Conservation (phyloP, 2,888 invertebrate genomes). For the Philhelius pedissequus region DNA sequence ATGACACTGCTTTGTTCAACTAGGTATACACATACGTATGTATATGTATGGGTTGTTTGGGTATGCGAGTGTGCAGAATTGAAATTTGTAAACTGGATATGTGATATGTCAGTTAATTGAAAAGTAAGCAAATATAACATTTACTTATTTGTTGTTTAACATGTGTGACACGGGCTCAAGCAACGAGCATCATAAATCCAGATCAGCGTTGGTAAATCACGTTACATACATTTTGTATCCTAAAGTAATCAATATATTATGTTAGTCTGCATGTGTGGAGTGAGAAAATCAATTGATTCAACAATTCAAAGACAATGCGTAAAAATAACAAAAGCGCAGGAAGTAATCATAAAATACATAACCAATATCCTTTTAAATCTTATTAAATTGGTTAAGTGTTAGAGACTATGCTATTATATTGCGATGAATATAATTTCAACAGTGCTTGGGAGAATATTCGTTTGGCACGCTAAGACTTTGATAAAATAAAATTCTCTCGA, state of each 20-base stretch:
- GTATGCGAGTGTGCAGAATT: not conserved
- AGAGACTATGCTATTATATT: no score
- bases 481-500: no score
- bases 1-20: not conserved
- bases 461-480: no score
- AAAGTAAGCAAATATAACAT: slow-evolving; percentile 29
- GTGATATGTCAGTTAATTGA: slow-evolving; percentile 4
- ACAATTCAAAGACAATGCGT: not conserved
- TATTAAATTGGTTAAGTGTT: not conserved
- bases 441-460: no score
- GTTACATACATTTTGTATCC: slow-evolving; percentile 5
- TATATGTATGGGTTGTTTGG: not conserved
- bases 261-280: not conserved
- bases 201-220: slow-evolving; percentile 1
- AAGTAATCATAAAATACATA: not conserved
- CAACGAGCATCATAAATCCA: slow-evolving; percentile 20
- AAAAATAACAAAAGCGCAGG: not conserved
- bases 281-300: not conserved
- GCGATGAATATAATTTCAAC: no score
- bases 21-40: not conserved
- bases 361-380: not conserved
- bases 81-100: not conserved
- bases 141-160: slow-evolving; percentile 45
- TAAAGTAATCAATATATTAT: not conserved
- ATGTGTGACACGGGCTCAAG: slow-evolving; percentile 2